A percentile compares a stretch with the other conserved stretches of the same genome.
phyloP scores from a whole-genome alignment of 2,113 vertebrate species.

The Phodopus roborovskii region DNA sequence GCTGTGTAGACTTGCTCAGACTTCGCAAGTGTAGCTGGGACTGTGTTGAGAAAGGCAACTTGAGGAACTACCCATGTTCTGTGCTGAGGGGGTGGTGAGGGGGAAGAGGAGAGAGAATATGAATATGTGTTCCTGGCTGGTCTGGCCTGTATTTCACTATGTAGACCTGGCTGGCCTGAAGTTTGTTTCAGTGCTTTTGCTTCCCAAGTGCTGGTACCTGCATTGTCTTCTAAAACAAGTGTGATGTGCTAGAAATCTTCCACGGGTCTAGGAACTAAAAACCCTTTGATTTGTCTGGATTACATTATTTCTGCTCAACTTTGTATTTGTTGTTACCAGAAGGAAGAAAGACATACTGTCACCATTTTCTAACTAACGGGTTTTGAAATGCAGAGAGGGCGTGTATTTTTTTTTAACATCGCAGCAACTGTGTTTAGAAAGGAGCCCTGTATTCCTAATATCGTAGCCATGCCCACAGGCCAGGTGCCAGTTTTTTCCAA shows the following conservation, averaged over 20 bases:
- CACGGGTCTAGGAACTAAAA: background rate
- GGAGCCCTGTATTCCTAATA: background rate
- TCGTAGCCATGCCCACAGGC: background rate
- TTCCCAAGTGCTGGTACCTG: background rate
- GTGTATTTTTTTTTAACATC: background rate
- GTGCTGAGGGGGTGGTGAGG: background rate
- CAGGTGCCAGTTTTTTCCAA: background rate
- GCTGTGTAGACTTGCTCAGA: background rate
- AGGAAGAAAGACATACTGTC: background rate
- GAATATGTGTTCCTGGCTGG: background rate
- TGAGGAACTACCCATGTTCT: background rate
- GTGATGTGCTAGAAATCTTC: background rate
- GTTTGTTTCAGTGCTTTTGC: background rate
- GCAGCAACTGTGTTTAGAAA: background rate
- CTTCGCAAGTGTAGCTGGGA: background rate
- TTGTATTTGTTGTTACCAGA: background rate
- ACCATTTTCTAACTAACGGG: background rate
- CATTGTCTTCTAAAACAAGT: background rate
- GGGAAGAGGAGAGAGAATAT: no score
- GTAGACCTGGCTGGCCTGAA: background rate
- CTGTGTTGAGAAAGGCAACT: rapidly evolving
- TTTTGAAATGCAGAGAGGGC: background rate
- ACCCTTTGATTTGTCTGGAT: background rate
- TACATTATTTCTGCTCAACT: background rate
- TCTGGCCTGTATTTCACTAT: background rate